Evolutionary conservation across 2,888 invertebrate genomes (phyloP).

Genomic region (Gastrophysa polygoni): DNA sequence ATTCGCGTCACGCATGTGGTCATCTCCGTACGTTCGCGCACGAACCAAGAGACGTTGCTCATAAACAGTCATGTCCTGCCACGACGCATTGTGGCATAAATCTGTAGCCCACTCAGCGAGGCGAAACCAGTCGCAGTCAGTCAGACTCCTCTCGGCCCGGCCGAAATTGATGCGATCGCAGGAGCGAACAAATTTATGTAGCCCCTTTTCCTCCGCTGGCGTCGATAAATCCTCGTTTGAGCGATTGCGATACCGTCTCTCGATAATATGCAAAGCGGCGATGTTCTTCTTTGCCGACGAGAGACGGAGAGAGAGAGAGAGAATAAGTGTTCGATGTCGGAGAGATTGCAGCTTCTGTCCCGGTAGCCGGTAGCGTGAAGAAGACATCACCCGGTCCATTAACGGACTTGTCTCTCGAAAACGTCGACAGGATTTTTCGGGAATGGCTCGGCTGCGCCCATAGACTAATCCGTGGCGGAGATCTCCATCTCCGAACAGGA

Average conservation of each 20-base stretch:
- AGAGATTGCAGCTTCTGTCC: slow-evolving; percentile 51
- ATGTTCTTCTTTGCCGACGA: background rate
- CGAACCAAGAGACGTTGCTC: too few relatives aligned
- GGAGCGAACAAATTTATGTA: background rate
- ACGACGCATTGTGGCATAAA: too few relatives aligned
- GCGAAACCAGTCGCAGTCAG: background rate
- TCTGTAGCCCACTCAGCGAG: background rate
- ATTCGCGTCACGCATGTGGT: too few relatives aligned
- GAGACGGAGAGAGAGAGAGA: slow-evolving; percentile 33
- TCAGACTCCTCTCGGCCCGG: too few relatives aligned
- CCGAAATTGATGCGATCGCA: background rate
- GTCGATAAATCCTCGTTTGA: slow-evolving; percentile 32
- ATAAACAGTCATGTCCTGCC: too few relatives aligned
- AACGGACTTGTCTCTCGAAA: background rate
- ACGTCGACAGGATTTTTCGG: background rate
- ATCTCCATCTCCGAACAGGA: too few relatives aligned
- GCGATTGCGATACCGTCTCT: slow-evolving; percentile 34
- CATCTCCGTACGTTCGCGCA: too few relatives aligned
- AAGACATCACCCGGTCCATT: slow-evolving; percentile 47
- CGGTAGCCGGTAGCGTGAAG: slow-evolving; percentile 51
- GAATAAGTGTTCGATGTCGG: slow-evolving; percentile 52
- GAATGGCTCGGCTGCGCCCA: background rate
- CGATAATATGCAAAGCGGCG: slow-evolving; percentile 46
- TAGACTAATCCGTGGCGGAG: background rate
- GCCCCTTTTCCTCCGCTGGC: background rate